Conservation (phyloP, 2,113 vertebrate species). For the Cinclus cinclus region DNA sequence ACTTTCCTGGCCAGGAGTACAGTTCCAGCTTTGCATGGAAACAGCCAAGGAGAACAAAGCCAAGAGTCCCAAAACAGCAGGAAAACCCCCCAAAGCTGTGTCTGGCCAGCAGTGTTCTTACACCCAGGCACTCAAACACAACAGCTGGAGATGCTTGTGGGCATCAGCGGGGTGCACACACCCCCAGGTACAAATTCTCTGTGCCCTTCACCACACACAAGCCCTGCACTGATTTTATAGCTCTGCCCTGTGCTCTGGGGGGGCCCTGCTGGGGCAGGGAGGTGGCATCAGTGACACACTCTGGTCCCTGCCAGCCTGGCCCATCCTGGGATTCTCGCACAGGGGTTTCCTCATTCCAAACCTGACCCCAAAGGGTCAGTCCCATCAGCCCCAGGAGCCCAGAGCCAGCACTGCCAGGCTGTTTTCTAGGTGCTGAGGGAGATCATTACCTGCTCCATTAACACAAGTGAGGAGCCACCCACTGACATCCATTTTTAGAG, state of each 20-base stretch:
- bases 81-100: not conserved
- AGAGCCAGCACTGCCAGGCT: not conserved
- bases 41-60: not conserved
- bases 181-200: not conserved
- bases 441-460: not conserved
- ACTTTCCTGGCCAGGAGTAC: not conserved
- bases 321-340: not conserved
- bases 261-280: not conserved
- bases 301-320: not conserved
- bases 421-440: not conserved
- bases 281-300: not conserved
- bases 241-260: not conserved
- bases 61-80: not conserved
- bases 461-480: not conserved
- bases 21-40: not conserved
- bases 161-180: too few species aligned
- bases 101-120: not conserved
- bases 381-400: not conserved
- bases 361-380: not conserved
- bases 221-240: not conserved
- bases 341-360: not conserved
- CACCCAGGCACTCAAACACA: not conserved
- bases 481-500: not conserved
- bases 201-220: not conserved
- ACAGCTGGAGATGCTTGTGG: not conserved